Evolutionary conservation across 2,888 invertebrate species (phyloP).

Genomic region (Mythimna pallens): DNA sequence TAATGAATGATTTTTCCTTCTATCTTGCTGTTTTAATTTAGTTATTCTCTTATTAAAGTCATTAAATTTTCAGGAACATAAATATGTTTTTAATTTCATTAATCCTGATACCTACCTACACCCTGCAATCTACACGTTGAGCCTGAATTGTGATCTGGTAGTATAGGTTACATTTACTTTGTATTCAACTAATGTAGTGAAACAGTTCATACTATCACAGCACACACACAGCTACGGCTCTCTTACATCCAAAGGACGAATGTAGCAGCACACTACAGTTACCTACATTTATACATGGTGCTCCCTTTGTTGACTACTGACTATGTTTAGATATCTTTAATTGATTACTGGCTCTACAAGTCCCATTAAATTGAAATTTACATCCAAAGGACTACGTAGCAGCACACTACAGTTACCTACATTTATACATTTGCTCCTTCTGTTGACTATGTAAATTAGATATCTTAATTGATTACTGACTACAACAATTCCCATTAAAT

Average conservation of each 20-base stretch:
- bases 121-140: background rate
- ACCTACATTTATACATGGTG: background rate
- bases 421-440: background rate
- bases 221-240: background rate
- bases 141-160: background rate
- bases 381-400: background rate
- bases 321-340: background rate
- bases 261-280: background rate
- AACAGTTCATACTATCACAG: background rate
- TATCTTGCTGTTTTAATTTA: constrained; percentile 91
- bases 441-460: background rate
- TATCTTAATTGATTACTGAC: background rate
- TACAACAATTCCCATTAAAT: background rate
- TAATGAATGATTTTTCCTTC: constrained; percentile 88
- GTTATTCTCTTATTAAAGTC: constrained; percentile 91
- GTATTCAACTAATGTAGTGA: background rate
- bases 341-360: too few species aligned
- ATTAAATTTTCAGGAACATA: constrained; percentile 90
- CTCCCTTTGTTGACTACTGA: background rate
- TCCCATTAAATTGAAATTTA: too few species aligned
- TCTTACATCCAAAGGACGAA: background rate
- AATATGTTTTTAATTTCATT: constrained; percentile 73
- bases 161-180: background rate
- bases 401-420: background rate
- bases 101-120: constrained; percentile 3